These are phyloP conservation scores for Scaptomyza caliginosa DNA, from an alignment of 2,888 invertebrate genomes.

Conservation along the genomic window DNA sequence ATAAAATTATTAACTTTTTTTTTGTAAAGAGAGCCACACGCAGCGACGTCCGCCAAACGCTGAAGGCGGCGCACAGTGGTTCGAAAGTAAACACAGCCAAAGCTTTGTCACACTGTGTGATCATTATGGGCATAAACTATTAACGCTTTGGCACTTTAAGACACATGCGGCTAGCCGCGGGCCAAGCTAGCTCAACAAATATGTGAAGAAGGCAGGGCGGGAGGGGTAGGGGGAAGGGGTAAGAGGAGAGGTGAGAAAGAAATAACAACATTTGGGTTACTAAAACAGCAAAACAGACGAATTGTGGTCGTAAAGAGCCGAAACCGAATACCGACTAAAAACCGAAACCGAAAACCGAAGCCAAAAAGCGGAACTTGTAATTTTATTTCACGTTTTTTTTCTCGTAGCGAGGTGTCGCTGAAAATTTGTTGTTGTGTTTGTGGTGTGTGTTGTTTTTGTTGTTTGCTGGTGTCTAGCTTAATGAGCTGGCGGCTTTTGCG, in stretches of 20 bases:
- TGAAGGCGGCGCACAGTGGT: conserved; percentile 45
- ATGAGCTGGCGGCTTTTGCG: conserved; percentile 66
- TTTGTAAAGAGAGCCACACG: conserved; percentile 59
- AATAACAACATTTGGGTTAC: conserved; percentile 74
- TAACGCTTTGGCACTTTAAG: conserved; percentile 64
- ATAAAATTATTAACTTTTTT: conserved; percentile 75
- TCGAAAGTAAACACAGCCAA: background rate
- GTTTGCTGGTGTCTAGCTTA: conserved; percentile 43
- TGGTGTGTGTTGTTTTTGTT: conserved; percentile 9
- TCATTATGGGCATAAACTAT: conserved; percentile 44
- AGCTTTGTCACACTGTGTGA: conserved; percentile 39
- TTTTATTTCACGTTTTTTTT: conserved; percentile 68
- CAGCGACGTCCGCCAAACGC: conserved; percentile 46
- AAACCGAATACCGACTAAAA: conserved; percentile 19
- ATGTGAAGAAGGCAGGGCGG: background rate
- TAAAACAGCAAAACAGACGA: conserved; percentile 61
- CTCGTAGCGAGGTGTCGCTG: conserved; percentile 45
- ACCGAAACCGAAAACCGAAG: conserved; percentile 32
- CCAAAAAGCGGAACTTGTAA: conserved; percentile 77
- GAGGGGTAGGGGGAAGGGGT: background rate
- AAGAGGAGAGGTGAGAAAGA: conserved; percentile 14
- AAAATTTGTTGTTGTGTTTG: conserved; percentile 14
- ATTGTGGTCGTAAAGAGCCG: conserved; percentile 20
- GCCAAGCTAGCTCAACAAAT: conserved; percentile 38
- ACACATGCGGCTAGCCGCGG: conserved; percentile 75